Conservation (phyloP, 2,888 invertebrate species). For the Schrankia costaestrigalis region DNA sequence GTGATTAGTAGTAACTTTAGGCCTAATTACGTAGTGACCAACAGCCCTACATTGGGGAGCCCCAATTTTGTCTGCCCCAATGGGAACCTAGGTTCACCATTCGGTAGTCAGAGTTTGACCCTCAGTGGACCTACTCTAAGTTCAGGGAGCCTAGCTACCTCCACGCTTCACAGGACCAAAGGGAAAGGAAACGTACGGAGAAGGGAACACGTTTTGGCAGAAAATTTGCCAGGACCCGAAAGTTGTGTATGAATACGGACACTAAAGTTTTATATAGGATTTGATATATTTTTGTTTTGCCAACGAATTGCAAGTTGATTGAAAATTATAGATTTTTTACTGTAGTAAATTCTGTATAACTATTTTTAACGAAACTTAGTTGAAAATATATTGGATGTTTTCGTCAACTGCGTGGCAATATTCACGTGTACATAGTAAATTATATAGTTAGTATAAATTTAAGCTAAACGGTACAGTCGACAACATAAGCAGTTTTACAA, state of each 20-base stretch:
- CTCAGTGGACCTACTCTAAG: constrained; percentile 71
- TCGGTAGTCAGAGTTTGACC: constrained; percentile 63
- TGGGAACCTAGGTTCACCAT: constrained; percentile 64
- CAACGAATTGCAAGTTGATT: constrained; percentile 34
- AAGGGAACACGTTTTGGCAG: constrained; percentile 90
- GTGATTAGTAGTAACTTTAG: constrained; percentile 57
- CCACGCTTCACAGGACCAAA: constrained; percentile 73
- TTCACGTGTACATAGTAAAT: too few relatives aligned
- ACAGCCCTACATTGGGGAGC: constrained; percentile 73
- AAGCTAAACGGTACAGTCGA: too few relatives aligned
- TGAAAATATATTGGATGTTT: constrained; percentile 9
- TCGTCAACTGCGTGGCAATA: constrained; percentile 31
- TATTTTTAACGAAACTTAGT: constrained; percentile 1
- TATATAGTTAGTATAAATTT: too few relatives aligned
- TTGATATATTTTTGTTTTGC: constrained; percentile 29
- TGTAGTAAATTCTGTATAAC: constrained; percentile 1
- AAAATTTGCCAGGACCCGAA: constrained; percentile 92
- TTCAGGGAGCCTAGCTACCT: constrained; percentile 69
- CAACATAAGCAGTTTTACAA: too few relatives aligned
- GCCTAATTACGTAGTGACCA: constrained; percentile 62
- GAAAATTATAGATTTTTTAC: constrained; percentile 29
- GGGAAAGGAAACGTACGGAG: constrained; percentile 76
- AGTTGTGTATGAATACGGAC: constrained; percentile 85
- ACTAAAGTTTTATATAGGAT: constrained; percentile 21
- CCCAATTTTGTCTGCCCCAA: constrained; percentile 76